Percentiles rank a stretch among this genome's conserved stretches.
Conservation (phyloP, 2,113 vertebrate genomes). For the Ammodytes dubius region DNA sequence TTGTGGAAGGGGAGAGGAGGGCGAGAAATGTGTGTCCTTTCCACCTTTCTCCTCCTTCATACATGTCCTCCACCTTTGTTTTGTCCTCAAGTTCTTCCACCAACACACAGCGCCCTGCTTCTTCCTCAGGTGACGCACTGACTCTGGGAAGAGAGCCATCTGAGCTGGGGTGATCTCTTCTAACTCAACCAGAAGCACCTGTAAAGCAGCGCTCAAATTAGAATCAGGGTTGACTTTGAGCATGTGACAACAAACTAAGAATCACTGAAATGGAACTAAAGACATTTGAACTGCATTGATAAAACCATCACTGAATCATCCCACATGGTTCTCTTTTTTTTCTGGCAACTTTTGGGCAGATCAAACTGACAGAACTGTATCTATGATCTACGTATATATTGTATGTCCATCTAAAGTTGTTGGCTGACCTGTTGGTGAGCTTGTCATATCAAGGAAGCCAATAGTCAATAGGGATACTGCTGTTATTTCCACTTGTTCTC, state of each 20-base stretch:
- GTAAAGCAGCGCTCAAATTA: constrained; percentile 2
- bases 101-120: constrained; percentile 88
- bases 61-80: constrained; percentile 41
- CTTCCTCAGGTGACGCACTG: constrained; percentile 88
- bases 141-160: constrained; percentile 84
- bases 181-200: constrained; percentile 91
- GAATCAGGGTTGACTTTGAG: neutral
- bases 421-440: too few relatives aligned
- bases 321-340: too few relatives aligned
- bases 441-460: too few relatives aligned
- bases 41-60: neutral
- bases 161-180: constrained; percentile 81
- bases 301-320: neutral
- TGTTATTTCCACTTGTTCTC: too few relatives aligned
- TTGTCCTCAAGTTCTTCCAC: constrained; percentile 83
- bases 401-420: too few relatives aligned
- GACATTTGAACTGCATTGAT: neutral
- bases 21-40: neutral
- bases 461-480: too few relatives aligned
- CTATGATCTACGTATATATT: too few relatives aligned
- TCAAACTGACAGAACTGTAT: too few relatives aligned
- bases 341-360: too few relatives aligned
- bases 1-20: constrained; percentile 63
- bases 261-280: neutral
- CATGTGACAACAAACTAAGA: neutral